Conservation (phyloP, 2,113 vertebrate species). For the Mesitornis unicolor region DNA sequence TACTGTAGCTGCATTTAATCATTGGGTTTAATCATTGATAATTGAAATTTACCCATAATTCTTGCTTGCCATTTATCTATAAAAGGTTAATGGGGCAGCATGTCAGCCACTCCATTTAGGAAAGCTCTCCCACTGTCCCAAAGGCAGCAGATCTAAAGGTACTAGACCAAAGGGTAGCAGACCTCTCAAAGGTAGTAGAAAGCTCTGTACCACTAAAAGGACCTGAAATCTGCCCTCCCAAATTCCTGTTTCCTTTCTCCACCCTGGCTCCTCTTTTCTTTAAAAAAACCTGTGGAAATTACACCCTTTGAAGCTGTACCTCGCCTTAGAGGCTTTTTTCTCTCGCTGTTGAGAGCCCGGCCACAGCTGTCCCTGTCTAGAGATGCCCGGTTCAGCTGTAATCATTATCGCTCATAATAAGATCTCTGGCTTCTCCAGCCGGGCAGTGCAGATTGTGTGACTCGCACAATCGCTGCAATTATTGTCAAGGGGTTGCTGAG, state of each 20-base stretch:
- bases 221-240: neutral
- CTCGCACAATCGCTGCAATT: neutral
- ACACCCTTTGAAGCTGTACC: neutral
- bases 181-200: neutral
- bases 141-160: too few relatives aligned
- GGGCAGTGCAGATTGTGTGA: neutral
- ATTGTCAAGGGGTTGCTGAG: neutral
- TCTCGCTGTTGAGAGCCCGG: neutral
- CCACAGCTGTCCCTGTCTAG: neutral
- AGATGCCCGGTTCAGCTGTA: neutral
- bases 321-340: neutral
- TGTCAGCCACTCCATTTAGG: neutral
- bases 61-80: neutral
- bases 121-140: neutral
- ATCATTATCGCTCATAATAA: neutral
- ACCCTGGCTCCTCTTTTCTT: neutral
- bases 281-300: neutral
- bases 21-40: neutral
- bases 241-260: neutral
- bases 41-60: neutral
- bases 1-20: too few relatives aligned
- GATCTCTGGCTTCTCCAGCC: neutral
- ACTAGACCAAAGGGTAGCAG: neutral
- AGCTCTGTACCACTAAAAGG: neutral
- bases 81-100: neutral